A percentile compares a stretch with the other conserved stretches of the same genome.
These are phyloP conservation scores for Jacana jacana DNA, from an alignment of 2,113 vertebrate genomes.

Conservation along the genomic window DNA sequence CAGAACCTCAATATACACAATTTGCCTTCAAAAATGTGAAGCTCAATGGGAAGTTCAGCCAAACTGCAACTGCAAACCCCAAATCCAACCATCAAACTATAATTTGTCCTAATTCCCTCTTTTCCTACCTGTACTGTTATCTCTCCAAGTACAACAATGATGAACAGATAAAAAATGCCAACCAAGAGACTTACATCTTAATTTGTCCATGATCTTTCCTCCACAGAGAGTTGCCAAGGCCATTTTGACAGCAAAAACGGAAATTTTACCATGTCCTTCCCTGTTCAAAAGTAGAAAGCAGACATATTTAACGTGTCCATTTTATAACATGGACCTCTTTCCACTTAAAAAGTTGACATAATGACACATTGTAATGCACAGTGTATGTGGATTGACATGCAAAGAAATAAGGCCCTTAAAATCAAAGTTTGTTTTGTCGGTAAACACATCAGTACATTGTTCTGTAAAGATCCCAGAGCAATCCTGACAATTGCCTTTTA, in stretches of 20 bases:
- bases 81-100: neutral
- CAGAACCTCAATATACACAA: neutral
- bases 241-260: conserved; percentile 94
- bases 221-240: conserved; percentile 93
- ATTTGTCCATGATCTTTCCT: conserved; percentile 98
- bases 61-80: neutral
- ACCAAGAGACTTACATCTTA: conserved; percentile 90
- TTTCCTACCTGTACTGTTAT: neutral
- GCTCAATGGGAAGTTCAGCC: neutral
- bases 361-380: neutral
- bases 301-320: neutral
- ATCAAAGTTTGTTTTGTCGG: neutral
- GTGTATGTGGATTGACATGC: neutral
- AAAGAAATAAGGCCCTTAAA: neutral
- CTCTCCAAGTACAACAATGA: neutral
- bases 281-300: conserved; percentile 75
- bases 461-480: neutral
- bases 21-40: neutral
- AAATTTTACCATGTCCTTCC: conserved; percentile 93
- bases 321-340: neutral
- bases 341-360: neutral
- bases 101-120: neutral
- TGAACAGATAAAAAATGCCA: neutral
- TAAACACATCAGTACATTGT: neutral
- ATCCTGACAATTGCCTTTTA: neutral